Base-by-base conservation (phyloP, 2,113 vertebrate species). In the Pimephales promelas region DNA sequence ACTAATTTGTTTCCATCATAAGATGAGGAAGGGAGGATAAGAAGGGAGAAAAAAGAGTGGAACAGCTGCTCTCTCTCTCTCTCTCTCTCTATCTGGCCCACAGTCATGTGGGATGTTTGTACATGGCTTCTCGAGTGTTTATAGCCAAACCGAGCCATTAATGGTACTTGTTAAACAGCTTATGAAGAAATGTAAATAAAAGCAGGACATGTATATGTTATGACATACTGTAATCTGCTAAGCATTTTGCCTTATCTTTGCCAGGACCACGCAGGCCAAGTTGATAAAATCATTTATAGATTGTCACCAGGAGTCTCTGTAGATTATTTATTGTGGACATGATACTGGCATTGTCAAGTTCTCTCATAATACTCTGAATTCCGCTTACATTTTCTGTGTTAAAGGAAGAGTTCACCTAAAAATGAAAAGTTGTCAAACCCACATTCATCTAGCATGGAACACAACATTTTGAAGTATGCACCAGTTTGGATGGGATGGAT, bases 71-170 rank as follows among this genome's bases (percentile, higher is more conserved):
- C 89, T 52, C 79, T 89, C 89, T n/a, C n/a, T n/a, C n/a, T n/a
- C 79, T 89, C 89, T 66, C 79, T 81, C 79, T 81, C 79, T 81
- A 79, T 83, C 47, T 66, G 36, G 85, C 86, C 86, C 79, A 80
- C 86, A 47, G 84, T 85, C 88, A 66, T 52, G 47, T 57, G 24
- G 59, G 64, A 79, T 86, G 86, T 90, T 91, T 89, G 90, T 89
- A 88, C 89, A 91, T 74, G 64, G 84, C 68, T 88, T 88, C 83
- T 47, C 49, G 62, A 87, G 87, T 81, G 89, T 91, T 91, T 89
- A 88, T 87, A 90, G 90, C 88, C 89, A 90, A 90, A 89, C 61
- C 84, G 76, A 90, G 81, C 84, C 72, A 90, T 89, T 90, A 89
- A 79, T 79, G 59, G 62, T 83, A 34, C 82, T 54, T 83, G 82